A percentile compares a stretch with the other conserved stretches of the same genome.
phyloP scores from a whole-genome alignment of 2,797 vertebrate genomes.

The Oreonectes daqikongensis region DNA sequence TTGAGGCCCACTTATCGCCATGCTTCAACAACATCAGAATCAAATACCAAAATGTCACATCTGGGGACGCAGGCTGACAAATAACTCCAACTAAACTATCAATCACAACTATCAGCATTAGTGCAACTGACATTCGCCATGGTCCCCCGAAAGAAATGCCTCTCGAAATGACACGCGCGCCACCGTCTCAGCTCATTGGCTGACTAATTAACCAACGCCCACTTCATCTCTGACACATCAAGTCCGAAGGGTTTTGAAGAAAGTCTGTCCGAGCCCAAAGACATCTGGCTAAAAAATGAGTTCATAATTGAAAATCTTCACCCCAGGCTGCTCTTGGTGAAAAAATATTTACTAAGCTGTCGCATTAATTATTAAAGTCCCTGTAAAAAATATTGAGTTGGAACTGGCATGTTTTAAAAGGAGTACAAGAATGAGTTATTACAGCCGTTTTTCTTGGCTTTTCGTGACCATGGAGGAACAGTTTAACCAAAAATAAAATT shows the following conservation, averaged over 20 bases:
- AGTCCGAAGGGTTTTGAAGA: slow-evolving; percentile 55
- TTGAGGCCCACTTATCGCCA: slow-evolving; percentile 38
- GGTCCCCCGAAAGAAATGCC: slow-evolving; percentile 27
- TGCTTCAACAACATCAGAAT: slow-evolving; percentile 53
- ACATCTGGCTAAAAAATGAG: slow-evolving; percentile 1
- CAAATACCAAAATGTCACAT: slow-evolving; percentile 59
- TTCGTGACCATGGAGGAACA: too few species aligned
- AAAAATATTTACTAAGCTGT: slow-evolving; percentile 23
- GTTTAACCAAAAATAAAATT: too few species aligned
- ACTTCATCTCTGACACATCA: slow-evolving; percentile 65
- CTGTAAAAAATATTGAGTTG: slow-evolving; percentile 14
- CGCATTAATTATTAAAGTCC: slow-evolving; percentile 21
- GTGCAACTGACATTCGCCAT: slow-evolving; percentile 55
- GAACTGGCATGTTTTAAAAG: neutral
- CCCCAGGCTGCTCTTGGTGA: neutral
- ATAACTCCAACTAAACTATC: slow-evolving; percentile 62
- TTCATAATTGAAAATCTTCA: slow-evolving; percentile 2
- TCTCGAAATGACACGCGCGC: slow-evolving; percentile 24
- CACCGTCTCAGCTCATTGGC: slow-evolving; percentile 57
- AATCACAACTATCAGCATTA: slow-evolving; percentile 63
- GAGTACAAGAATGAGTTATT: neutral
- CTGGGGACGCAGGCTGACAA: slow-evolving; percentile 54
- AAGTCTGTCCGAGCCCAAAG: slow-evolving; percentile 6
- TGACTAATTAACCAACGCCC: slow-evolving; percentile 61
- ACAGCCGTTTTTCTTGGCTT: neutral